phyloP scores from a whole-genome alignment of 2,797 vertebrate species.

The Pyrocephalus nanus region DNA sequence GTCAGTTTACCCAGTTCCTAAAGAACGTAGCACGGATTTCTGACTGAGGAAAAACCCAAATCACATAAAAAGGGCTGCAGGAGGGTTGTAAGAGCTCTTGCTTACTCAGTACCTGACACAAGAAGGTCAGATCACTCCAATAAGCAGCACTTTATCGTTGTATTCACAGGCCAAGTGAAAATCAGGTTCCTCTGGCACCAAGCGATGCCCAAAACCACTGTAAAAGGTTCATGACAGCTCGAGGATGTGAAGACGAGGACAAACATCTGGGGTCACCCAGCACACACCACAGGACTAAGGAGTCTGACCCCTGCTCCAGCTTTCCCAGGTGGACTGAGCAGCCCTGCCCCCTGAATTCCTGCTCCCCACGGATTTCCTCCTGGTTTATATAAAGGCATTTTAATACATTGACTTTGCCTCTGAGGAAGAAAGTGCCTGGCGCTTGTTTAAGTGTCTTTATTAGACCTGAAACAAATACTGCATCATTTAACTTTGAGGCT shows the following conservation, averaged over 20 bases:
- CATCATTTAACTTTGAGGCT: constrained; percentile 47
- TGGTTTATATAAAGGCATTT: neutral
- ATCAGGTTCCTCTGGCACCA: neutral
- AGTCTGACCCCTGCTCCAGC: too few relatives aligned
- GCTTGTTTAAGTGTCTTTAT: constrained; percentile 54
- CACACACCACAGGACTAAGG: rapidly evolving
- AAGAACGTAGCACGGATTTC: rapidly evolving
- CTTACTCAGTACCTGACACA: neutral
- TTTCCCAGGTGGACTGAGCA: neutral
- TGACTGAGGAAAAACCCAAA: neutral
- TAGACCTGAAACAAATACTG: constrained; percentile 61
- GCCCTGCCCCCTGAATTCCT: neutral
- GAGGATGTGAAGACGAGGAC: neutral
- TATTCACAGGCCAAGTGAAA: neutral
- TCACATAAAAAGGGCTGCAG: neutral
- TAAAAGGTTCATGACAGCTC: neutral
- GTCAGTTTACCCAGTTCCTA: neutral
- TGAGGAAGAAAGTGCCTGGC: neutral
- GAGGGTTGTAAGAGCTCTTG: neutral
- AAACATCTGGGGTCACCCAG: neutral
- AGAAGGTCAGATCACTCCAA: neutral
- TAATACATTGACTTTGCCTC: neutral
- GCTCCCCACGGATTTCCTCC: neutral
- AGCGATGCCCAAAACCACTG: neutral
- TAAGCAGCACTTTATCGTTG: neutral